Base-by-base conservation (phyloP, 2,888 invertebrate genomes). In the Eristalis tenax region DNA sequence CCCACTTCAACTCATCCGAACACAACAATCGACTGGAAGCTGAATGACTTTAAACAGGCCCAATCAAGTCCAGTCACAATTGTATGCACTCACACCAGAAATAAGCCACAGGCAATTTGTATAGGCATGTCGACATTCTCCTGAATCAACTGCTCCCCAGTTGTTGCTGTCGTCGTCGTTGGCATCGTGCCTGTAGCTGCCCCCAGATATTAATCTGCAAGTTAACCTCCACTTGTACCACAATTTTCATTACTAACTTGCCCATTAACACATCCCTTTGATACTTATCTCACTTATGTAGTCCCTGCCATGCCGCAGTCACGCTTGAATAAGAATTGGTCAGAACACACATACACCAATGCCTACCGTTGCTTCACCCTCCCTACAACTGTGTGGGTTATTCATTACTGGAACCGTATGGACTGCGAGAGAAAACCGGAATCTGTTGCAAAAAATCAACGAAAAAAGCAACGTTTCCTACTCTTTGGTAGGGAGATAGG, bases 221-320 rank as follows among this genome's bases (percentile, higher is more conserved):
- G 83, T 87, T 87, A 83, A 83, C 87, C 87, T 73, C 80, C 76
- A 87, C 79, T 87, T 87, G 87, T 73, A 83, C 71, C 87, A 64
- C 83, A 83, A 87, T 87, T 87, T 87, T 83, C 87, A 80, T 87
- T 80, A 87, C 87, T 80, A 77, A 83, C 83, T 83, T 71, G 83
- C 50, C 80, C 87, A 87, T 87, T 83, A 83, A 80, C 87, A 87
- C 87, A 87, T 83, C 79, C 83, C 71, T 79, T 76, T 83, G 83
- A 80, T 83, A 87, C 61, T 43, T 76, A 80, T 80, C 83, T 79
- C 66, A 18, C 28, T 63, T 73, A 57, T 26, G n/a, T 69, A 28
- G 61, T 69, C 61, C 64, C 83, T 68, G 83, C 75, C 79, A 66
- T 3, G 26, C 26, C 79, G 70, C 70, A 70, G 66, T 10, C 63